Evolutionary conservation across 2,888 invertebrate genomes (phyloP).

Genomic region (Cabera pusaria): DNA sequence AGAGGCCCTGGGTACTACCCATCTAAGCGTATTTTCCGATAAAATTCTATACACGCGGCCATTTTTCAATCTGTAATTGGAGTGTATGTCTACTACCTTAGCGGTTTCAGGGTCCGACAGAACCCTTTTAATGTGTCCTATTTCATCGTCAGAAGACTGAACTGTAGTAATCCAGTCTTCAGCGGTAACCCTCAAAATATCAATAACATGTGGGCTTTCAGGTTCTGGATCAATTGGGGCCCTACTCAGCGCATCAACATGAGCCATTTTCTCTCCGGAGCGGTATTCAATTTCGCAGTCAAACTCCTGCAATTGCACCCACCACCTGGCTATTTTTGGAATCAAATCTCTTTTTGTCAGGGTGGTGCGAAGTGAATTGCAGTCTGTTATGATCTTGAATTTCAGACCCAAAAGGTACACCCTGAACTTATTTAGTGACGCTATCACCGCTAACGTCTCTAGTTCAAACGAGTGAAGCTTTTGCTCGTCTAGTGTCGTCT

Average conservation of each 20-base stretch:
- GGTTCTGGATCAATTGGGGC: too few relatives aligned
- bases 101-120: too few relatives aligned
- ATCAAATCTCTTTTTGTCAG: not conserved
- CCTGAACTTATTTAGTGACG: not conserved
- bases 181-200: conserved; percentile 2
- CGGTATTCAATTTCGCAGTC: too few relatives aligned
- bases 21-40: not conserved
- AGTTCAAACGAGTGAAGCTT: not conserved
- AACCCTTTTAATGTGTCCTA: too few relatives aligned
- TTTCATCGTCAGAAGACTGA: too few relatives aligned
- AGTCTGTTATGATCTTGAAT: conserved; percentile 4
- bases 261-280: not conserved
- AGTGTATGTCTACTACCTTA: too few relatives aligned
- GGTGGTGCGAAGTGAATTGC: not conserved
- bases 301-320: not conserved
- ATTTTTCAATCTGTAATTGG: not conserved
- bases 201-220: not conserved
- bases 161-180: conserved; percentile 10
- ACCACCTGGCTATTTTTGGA: conserved; percentile 1
- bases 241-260: conserved; percentile 3
- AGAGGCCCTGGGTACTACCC: conserved; percentile 11
- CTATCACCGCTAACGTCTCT: conserved; percentile 2
- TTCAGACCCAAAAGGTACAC: not conserved
- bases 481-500: not conserved
- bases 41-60: conserved; percentile 1